Evolutionary conservation across 2,888 invertebrate genomes (phyloP).

Genomic region (Cheiracanthium punctorium): DNA sequence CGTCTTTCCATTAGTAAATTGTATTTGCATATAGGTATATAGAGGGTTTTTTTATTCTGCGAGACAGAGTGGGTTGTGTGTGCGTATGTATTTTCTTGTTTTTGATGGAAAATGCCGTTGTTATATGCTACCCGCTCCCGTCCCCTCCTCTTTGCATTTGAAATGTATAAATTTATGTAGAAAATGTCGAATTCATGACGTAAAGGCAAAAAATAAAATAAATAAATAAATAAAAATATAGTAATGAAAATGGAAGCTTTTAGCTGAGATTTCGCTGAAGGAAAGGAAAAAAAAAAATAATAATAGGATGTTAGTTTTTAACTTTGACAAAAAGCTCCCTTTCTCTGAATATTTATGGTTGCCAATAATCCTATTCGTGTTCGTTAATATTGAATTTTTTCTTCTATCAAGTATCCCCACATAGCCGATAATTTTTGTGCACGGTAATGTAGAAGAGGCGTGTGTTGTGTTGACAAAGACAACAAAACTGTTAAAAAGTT

Average conservation of each 20-base stretch:
- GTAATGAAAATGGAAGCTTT: background rate
- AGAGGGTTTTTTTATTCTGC: background rate
- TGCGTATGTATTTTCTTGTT: background rate
- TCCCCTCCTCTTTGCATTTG: no score
- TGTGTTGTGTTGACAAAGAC: no score
- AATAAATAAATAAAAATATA: no score
- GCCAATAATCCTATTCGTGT: no score
- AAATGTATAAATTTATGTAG: background rate
- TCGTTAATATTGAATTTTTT: no score
- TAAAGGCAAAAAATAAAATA: background rate
- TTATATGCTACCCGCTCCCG: background rate
- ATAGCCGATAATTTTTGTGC: no score
- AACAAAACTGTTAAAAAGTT: no score
- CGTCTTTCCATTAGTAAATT: slow-evolving; percentile 17
- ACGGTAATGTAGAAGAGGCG: no score
- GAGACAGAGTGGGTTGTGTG: no score
- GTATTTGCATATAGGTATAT: slow-evolving; percentile 4
- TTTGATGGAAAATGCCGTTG: background rate
- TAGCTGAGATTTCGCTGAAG: background rate
- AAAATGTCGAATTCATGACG: background rate
- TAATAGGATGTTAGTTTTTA: background rate
- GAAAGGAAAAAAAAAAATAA: background rate
- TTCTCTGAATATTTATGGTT: no score
- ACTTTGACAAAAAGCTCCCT: no score
- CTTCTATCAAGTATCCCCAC: no score